Conservation (phyloP, 2,888 invertebrate genomes). For the Nemapogon koenigi region DNA sequence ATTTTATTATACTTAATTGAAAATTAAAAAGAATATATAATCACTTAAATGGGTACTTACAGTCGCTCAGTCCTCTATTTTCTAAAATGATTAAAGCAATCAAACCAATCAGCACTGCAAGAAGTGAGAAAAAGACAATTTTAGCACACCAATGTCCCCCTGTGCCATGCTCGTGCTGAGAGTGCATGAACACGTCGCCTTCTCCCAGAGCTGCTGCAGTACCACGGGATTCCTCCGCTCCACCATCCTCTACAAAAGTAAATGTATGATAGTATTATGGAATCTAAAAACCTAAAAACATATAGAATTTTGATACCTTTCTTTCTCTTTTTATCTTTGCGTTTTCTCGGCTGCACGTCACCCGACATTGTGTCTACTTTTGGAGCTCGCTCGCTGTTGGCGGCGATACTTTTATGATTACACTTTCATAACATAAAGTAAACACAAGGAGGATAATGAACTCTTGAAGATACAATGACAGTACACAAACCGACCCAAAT, state of each 20-base stretch:
- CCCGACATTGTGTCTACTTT: conserved; percentile 75
- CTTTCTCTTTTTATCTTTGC: conserved; percentile 82
- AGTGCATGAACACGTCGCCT: conserved; percentile 79
- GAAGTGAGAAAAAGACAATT: conserved; percentile 78
- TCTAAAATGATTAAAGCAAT: conserved; percentile 81
- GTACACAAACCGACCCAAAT: conserved; percentile 37
- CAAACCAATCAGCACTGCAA: conserved; percentile 74
- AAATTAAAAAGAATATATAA: background rate
- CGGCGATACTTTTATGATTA: conserved; percentile 39
- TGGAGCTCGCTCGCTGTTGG: conserved; percentile 49
- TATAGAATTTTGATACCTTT: conserved; percentile 76
- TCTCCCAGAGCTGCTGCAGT: conserved; percentile 54
- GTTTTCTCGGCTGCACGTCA: conserved; percentile 85
- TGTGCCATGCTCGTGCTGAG: conserved; percentile 76
- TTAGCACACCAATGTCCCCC: conserved; percentile 87
- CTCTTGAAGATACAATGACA: conserved; percentile 25
- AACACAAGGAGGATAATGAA: conserved; percentile 43
- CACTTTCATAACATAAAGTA: conserved; percentile 60
- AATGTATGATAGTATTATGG: conserved; percentile 5
- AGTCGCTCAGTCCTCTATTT: conserved; percentile 78
- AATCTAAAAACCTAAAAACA: conserved; percentile 20
- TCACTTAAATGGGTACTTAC: conserved; percentile 57
- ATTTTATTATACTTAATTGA: conserved; percentile 1
- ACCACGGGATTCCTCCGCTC: conserved; percentile 50
- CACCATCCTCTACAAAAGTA: conserved; percentile 49